A percentile compares a stretch with the other conserved stretches of the same genome.
These are phyloP conservation scores for Micrasema minimum DNA, from an alignment of 1,140 invertebrate genomes.

Conservation along the genomic window DNA sequence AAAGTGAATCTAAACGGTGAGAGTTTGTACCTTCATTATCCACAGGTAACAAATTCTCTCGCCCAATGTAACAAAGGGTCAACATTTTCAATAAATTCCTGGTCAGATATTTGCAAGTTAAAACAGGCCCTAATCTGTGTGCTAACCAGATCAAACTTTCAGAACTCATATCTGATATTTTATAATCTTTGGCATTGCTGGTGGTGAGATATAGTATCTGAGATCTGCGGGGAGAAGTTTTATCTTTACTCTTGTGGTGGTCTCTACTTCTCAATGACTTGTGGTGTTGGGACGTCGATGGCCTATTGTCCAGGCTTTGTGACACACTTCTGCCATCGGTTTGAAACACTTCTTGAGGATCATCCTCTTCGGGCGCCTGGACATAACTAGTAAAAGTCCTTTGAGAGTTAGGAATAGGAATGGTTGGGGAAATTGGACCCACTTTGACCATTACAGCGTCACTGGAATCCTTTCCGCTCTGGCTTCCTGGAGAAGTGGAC, in stretches of 20 bases:
- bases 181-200: slow-evolving; percentile 67
- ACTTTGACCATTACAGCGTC: slow-evolving; percentile 15
- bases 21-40: slow-evolving; percentile 22
- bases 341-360: slow-evolving; percentile 9
- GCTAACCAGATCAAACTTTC: slow-evolving; percentile 93
- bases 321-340: slow-evolving; percentile 24
- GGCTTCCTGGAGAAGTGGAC: slow-evolving; percentile 19
- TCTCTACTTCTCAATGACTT: slow-evolving; percentile 20
- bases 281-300: slow-evolving; percentile 6
- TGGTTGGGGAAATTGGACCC: slow-evolving; percentile 57
- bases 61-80: slow-evolving; percentile 90
- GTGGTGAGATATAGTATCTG: slow-evolving; percentile 45
- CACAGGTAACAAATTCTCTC: slow-evolving; percentile 76
- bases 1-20: slow-evolving; percentile 66
- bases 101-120: slow-evolving; percentile 90
- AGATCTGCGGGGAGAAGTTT: neutral
- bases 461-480: slow-evolving; percentile 1
- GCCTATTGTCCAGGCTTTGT: slow-evolving; percentile 32
- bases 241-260: slow-evolving; percentile 32
- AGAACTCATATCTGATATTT: slow-evolving; percentile 89
- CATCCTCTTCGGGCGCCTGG: slow-evolving; percentile 58
- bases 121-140: slow-evolving; percentile 92
- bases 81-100: slow-evolving; percentile 93
- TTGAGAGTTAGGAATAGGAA: slow-evolving; percentile 57
- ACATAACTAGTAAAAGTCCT: slow-evolving; percentile 63